phyloP scores from a whole-genome alignment of 2,797 vertebrate genomes.

The Spinibarbus caldwelli region DNA sequence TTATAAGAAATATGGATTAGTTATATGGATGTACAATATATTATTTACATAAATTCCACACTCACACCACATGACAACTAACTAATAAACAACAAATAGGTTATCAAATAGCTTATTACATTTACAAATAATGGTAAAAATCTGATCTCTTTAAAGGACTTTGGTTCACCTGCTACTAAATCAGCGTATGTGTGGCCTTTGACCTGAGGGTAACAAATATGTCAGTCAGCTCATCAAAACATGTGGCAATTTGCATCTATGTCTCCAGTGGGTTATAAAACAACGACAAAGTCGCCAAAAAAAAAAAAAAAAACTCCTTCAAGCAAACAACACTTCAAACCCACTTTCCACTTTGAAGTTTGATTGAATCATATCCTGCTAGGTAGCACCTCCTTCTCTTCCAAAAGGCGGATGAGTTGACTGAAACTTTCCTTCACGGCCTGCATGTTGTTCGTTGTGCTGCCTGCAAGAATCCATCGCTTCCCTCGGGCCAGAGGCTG shows the following conservation, averaged over 20 bases:
- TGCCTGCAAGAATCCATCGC: slow-evolving; percentile 94
- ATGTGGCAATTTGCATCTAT: slow-evolving; percentile 34
- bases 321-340: slow-evolving; percentile 36
- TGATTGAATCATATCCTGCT: slow-evolving; percentile 86
- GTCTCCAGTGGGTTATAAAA: slow-evolving; percentile 49
- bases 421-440: slow-evolving; percentile 91
- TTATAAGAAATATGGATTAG: not conserved
- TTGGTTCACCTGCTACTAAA: slow-evolving; percentile 37
- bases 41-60: not conserved
- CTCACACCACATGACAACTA: not conserved
- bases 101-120: not conserved
- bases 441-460: slow-evolving; percentile 87
- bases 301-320: slow-evolving; percentile 22
- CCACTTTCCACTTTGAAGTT: slow-evolving; percentile 60
- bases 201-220: slow-evolving; percentile 33
- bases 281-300: slow-evolving; percentile 5
- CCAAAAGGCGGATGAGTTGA: slow-evolving; percentile 91
- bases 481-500: slow-evolving; percentile 94
- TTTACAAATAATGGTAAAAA: slow-evolving; percentile 13
- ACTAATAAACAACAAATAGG: not conserved
- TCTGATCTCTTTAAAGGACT: slow-evolving; percentile 16
- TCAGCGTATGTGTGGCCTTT: slow-evolving; percentile 29
- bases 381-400: slow-evolving; percentile 90
- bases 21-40: not conserved
- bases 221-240: slow-evolving; percentile 28